Evolutionary conservation across 2,113 vertebrate genomes (phyloP), one percentile per base, ranked within the genome.

Genomic region (Cynocephalus volans): DNA sequence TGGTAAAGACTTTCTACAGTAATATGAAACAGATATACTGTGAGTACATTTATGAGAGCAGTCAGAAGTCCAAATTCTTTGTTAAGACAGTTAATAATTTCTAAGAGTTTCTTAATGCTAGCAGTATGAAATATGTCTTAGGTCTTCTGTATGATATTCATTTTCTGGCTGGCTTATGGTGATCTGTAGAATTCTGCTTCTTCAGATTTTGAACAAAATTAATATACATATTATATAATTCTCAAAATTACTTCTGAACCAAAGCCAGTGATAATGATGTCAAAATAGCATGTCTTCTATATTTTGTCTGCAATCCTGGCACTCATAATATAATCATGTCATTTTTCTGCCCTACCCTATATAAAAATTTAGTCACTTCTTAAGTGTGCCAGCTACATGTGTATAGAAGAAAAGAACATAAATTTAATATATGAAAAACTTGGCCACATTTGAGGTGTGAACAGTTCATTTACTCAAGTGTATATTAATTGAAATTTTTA

Each of bases 21-120:
- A 98, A 98, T 91, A 67, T 88, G 95, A 96, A 97, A 96, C 93
- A 95, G 96, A 98, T 97, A 98, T 18, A 73, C 97, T 95, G 84
- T 70, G 96, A 96, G 83, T 60, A 76, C 76, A 60, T 86, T 96
- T 93, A 95, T 41, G 88, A 98, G 88, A 97, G 60, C 58, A 96
- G n/a, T 80, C 70, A 6, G 58, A 94, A 77, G 50, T 94, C 96
- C 92, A 83, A 76, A 91, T 97, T 97, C 86, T 45, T 98, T 94
- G 81, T 94, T 90, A 98, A 97, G 92, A 67, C 95, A 96, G 67
- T 95, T 96, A 97, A 97, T 97, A 96, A 97, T 96, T 85, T 96
- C 83, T 91, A 85, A 97, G 82, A 85, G 75, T 95, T 87, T 67
- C 92, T 69, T 96, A 96, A 85, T 95, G 62, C 88, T 97, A 97